Conservation (phyloP, 2,888 invertebrate genomes). For the Galerucella pusilla region DNA sequence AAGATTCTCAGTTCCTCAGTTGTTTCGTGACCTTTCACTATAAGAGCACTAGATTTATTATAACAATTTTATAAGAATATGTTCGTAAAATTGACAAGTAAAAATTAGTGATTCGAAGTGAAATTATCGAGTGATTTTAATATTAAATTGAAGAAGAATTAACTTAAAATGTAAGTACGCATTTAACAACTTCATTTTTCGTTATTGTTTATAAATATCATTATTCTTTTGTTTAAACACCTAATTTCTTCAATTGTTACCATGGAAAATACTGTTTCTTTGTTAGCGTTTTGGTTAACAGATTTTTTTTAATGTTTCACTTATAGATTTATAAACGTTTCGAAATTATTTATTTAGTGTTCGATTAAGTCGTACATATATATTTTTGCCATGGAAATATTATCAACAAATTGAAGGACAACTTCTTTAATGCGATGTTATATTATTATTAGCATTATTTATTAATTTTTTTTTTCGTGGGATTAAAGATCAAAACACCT, state of each 20-base stretch:
- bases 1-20: conserved; percentile 58
- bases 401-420: conserved; percentile 46
- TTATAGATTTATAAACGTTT: conserved; percentile 5
- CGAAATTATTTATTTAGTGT: neutral
- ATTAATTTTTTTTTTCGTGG: conserved; percentile 36
- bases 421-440: conserved; percentile 44
- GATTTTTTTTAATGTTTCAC: conserved; percentile 5
- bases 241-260: neutral
- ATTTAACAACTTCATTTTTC: neutral
- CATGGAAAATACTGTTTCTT: conserved; percentile 6
- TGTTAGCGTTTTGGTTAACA: neutral
- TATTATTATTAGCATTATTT: conserved; percentile 45
- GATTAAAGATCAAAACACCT: conserved; percentile 8
- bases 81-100: conserved; percentile 31
- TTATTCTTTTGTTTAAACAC: conserved; percentile 19
- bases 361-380: conserved; percentile 8
- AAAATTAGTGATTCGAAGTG: conserved; percentile 13
- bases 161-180: conserved; percentile 23
- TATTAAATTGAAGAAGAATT: neutral
- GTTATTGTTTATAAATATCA: conserved; percentile 7
- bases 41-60: conserved; percentile 44
- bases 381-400: conserved; percentile 25
- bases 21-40: conserved; percentile 61
- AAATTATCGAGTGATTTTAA: conserved; percentile 22
- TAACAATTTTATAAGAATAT: conserved; percentile 42